Base-by-base conservation (phyloP, 2,888 invertebrate species). In the Tenthredo mesomela region DNA sequence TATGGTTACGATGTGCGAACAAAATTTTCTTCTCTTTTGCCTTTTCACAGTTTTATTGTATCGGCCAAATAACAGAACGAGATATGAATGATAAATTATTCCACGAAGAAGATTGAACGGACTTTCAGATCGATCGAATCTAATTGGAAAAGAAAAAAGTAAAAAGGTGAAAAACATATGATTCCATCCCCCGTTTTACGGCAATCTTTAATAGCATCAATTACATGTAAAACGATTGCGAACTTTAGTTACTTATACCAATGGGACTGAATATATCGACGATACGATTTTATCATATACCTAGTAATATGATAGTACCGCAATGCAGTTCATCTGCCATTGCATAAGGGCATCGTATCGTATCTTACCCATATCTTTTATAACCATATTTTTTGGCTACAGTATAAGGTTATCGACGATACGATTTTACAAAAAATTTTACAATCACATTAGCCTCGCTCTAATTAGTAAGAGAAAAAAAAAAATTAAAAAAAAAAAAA, bases 81-180 rank as follows among this genome's bases (percentile, higher is more conserved):
- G 73, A 21, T 70, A 70, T 25, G 73, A 43, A 73, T 73, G 73
- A 73, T 73, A 43, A 43, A 73, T 43, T 73, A 73, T 73, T 73
- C 73, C 21, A 43, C 1, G 4, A 15, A 40, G 7, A 2, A 73
- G n/a, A n/a, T 4, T 47, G 43, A 73, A 25, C 43, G 4, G 37
- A 47, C 7, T 25, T 73, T 12, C n/a, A 5, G 15, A 40, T 40
- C 25, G 43, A 40, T 73, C 73, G 73, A 47, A 43, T 21, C 21
- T 40, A 43, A 73, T 70, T 37, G 70, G 37, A 29, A n/a, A 67
- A 70, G 70, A 70, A 37, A 70, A 37, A 67, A 70, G 70, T 40
- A 37, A 70, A 37, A 70, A 18, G 18, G n/a, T 4, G 33, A 70
- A 47, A 73, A 73, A 73, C 2, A 61, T 61, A 61, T 61, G 9